Evolutionary conservation across 1,140 invertebrate genomes (phyloP).

Genomic region (Eubasilissa regina): DNA sequence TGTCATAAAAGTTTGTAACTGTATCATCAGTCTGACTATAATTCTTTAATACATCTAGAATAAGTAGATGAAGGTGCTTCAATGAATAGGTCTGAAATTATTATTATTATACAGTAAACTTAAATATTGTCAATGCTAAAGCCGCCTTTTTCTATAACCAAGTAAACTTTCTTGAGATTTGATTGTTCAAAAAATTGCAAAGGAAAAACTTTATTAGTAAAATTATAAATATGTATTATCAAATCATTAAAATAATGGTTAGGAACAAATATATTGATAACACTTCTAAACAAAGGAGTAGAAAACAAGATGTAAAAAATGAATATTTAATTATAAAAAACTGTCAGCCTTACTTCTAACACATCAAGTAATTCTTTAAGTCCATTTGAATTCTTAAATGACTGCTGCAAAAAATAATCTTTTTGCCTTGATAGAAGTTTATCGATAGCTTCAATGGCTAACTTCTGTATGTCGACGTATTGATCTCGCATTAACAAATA

Average conservation of each 20-base stretch:
- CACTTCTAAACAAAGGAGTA: not conserved
- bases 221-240: not conserved
- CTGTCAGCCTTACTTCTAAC: constrained; percentile 62
- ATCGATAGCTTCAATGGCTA: constrained; percentile 62
- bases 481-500: constrained; percentile 62
- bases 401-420: constrained; percentile 62
- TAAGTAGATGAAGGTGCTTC: constrained; percentile 35
- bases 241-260: not conserved
- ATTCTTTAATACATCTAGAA: constrained; percentile 34
- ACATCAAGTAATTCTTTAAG: constrained; percentile 62
- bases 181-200: not conserved
- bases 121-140: no score
- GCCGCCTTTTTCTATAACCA: no score
- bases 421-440: constrained; percentile 61
- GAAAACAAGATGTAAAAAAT: not conserved
- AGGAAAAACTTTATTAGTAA: not conserved
- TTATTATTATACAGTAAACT: not conserved
- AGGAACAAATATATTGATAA: not conserved
- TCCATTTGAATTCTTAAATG: constrained; percentile 62
- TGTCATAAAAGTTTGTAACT: constrained; percentile 43
- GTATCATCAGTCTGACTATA: constrained; percentile 35
- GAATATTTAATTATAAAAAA: not conserved
- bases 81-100: constrained; percentile 25
- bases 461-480: constrained; percentile 63
- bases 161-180: no score